These are phyloP conservation scores for Dryobotodes eremita DNA, from an alignment of 2,888 invertebrate genomes.

Conservation along the genomic window DNA sequence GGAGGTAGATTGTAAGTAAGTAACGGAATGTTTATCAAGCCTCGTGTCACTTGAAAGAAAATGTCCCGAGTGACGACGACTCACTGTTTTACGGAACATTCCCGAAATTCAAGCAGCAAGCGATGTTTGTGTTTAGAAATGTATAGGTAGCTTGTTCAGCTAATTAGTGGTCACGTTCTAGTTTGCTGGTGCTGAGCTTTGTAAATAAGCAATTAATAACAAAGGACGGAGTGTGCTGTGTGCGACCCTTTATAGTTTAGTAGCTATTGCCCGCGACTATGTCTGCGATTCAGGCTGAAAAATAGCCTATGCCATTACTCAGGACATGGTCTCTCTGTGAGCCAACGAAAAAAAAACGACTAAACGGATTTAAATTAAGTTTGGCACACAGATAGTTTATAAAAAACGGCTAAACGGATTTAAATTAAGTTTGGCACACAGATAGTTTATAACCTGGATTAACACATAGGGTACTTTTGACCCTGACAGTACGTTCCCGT, in stretches of 20 bases:
- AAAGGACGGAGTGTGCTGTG: background rate
- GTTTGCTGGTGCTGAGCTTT: constrained; percentile 1
- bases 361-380: too few species aligned
- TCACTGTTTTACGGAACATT: constrained; percentile 4
- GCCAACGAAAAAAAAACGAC: too few species aligned
- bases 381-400: too few species aligned
- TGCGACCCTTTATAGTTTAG: background rate
- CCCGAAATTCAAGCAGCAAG: background rate
- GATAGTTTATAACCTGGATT: too few species aligned
- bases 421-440: too few species aligned
- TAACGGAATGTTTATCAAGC: constrained; percentile 3
- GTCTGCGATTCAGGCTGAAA: background rate
- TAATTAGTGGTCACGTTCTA: constrained; percentile 26
- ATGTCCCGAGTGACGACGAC: constrained; percentile 9
- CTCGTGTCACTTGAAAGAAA: background rate
- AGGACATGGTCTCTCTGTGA: too few species aligned
- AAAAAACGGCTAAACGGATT: too few species aligned
- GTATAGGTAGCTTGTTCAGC: constrained; percentile 3
- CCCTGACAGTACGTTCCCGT: too few species aligned
- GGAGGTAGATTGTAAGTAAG: too few species aligned
- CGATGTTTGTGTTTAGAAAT: constrained; percentile 26
- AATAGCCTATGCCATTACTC: background rate
- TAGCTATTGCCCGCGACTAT: background rate
- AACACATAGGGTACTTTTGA: too few species aligned
- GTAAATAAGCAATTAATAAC: background rate